Conservation (phyloP, 2,888 invertebrate species). For the Himalopsyche tibetana region DNA sequence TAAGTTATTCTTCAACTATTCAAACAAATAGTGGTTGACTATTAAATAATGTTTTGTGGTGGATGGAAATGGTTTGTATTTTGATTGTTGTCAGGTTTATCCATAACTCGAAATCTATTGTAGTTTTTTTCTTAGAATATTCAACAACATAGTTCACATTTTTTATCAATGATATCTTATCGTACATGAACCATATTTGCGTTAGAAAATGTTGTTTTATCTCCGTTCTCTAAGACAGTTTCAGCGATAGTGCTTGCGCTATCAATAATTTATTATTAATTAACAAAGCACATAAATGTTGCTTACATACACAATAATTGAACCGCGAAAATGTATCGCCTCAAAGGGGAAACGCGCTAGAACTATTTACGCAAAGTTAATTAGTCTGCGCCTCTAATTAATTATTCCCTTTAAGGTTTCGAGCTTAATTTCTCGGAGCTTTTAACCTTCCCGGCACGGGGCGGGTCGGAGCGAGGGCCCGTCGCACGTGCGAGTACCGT, state of each 20-base stretch:
- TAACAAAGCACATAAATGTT: conserved; percentile 2
- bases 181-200: no score
- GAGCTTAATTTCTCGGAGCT: conserved; percentile 19
- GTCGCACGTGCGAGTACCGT: not conserved
- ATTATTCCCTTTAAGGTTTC: conserved; percentile 26
- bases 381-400: conserved; percentile 15
- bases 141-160: no score
- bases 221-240: not conserved
- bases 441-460: not conserved
- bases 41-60: no score
- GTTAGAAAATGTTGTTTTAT: not conserved
- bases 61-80: no score
- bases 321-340: not conserved
- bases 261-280: not conserved
- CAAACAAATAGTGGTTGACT: no score
- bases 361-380: conserved; percentile 25
- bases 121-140: no score
- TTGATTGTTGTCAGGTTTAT: no score
- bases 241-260: not conserved
- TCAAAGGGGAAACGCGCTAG: not conserved
- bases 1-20: not conserved
- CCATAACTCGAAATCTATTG: no score
- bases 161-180: no score
- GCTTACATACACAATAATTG: not conserved
- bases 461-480: not conserved